phyloP scores from a whole-genome alignment of 1,140 invertebrate species.

The Paracyclopina nana region DNA sequence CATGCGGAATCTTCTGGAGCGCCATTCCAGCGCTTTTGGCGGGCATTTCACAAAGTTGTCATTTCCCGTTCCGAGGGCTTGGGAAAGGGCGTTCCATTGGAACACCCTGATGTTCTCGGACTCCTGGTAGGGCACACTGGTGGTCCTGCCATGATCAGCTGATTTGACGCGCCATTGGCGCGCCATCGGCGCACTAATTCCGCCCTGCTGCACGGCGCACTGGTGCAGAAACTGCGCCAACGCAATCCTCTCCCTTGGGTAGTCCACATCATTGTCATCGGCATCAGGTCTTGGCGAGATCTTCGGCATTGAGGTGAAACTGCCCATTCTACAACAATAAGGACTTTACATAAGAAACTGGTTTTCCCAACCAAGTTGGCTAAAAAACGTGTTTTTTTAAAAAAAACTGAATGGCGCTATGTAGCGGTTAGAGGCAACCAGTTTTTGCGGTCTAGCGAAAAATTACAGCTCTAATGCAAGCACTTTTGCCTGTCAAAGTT shows the following conservation, averaged over 20 bases:
- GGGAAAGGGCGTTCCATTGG: conserved; percentile 54
- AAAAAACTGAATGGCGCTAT: too few relatives aligned
- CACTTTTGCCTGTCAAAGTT: too few relatives aligned
- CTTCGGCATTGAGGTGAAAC: conserved; percentile 44
- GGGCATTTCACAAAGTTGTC: conserved; percentile 55
- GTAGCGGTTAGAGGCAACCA: too few relatives aligned
- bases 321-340: conserved; percentile 44
- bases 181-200: conserved; percentile 27
- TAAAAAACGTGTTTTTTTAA: too few relatives aligned
- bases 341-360: too few relatives aligned
- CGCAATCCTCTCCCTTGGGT: conserved; percentile 26
- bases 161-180: conserved; percentile 8
- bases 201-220: conserved; percentile 27
- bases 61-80: conserved; percentile 46
- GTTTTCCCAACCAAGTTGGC: too few relatives aligned
- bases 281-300: conserved; percentile 40
- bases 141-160: too few relatives aligned
- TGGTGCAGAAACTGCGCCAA: conserved; percentile 32
- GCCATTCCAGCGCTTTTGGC: conserved; percentile 45
- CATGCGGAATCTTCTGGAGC: conserved; percentile 40
- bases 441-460: too few relatives aligned
- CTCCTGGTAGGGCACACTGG: too few relatives aligned
- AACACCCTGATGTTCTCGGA: conserved; percentile 33
- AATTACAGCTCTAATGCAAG: too few relatives aligned
- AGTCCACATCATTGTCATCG: conserved; percentile 34